Evolutionary conservation across 2,888 invertebrate genomes (phyloP).

Genomic region (Agriopis aurantiaria): DNA sequence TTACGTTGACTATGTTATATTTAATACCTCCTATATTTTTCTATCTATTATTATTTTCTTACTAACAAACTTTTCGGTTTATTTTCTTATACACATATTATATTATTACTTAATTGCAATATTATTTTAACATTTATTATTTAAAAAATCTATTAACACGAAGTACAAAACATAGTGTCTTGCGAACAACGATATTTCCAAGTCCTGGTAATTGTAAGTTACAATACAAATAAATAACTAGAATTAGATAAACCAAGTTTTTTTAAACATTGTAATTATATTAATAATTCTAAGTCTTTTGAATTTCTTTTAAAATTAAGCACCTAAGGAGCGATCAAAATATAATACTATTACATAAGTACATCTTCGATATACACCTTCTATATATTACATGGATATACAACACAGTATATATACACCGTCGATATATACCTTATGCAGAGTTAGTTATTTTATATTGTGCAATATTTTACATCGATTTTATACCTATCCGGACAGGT

Average conservation of each 20-base stretch:
- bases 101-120: not conserved
- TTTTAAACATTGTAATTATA: conserved; percentile 7
- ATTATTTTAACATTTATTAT: not conserved
- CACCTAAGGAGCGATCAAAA: conserved; percentile 20
- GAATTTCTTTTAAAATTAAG: conserved; percentile 6
- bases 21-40: not conserved
- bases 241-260: conserved; percentile 15
- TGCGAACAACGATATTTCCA: conserved; percentile 58
- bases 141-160: conserved; percentile 29
- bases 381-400: not conserved
- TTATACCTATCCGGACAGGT: not conserved
- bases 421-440: not conserved
- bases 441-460: not conserved
- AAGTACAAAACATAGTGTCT: conserved; percentile 73
- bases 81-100: not conserved
- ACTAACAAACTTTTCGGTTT: not conserved
- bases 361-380: not conserved
- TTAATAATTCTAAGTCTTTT: not conserved
- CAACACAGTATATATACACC: not conserved
- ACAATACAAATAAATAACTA: conserved; percentile 23
- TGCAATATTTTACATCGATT: not conserved
- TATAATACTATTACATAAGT: not conserved
- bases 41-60: not conserved
- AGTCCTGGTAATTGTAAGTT: conserved; percentile 39
- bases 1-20: not conserved